These are phyloP conservation scores for Cataglyphis altisquamis DNA, from an alignment of 2,888 invertebrate species.

Conservation along the genomic window DNA sequence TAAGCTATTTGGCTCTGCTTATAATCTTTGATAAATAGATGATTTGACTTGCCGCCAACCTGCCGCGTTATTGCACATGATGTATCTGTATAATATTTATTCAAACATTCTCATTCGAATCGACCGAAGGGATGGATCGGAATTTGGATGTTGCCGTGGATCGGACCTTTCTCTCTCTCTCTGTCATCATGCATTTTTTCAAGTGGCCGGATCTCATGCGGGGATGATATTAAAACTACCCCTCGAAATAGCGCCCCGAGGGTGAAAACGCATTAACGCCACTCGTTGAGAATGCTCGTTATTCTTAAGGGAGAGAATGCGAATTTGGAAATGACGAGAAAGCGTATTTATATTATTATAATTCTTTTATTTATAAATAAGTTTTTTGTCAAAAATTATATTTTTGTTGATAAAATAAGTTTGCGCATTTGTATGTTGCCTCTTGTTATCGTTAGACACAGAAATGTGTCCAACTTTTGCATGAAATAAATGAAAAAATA, in stretches of 20 bases:
- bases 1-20: neutral
- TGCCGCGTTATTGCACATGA: constrained; percentile 59
- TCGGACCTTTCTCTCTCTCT: constrained; percentile 23
- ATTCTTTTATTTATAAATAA: neutral
- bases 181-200: constrained; percentile 72
- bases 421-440: neutral
- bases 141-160: constrained; percentile 43
- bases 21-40: neutral
- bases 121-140: constrained; percentile 44
- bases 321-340: constrained; percentile 28
- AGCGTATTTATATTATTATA: neutral
- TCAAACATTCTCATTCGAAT: constrained; percentile 49
- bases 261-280: constrained; percentile 37
- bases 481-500: neutral
- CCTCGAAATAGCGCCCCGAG: constrained; percentile 15
- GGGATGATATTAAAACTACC: constrained; percentile 75
- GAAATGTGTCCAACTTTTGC: neutral
- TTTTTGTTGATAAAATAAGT: neutral
- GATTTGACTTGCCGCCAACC: neutral
- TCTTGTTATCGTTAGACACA: neutral
- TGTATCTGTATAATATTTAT: constrained; percentile 16
- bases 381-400: neutral
- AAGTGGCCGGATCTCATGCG: constrained; percentile 72
- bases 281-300: constrained; percentile 9
- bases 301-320: constrained; percentile 10